phyloP scores from a whole-genome alignment of 2,797 vertebrate genomes.

The Hyperoplus immaculatus region DNA sequence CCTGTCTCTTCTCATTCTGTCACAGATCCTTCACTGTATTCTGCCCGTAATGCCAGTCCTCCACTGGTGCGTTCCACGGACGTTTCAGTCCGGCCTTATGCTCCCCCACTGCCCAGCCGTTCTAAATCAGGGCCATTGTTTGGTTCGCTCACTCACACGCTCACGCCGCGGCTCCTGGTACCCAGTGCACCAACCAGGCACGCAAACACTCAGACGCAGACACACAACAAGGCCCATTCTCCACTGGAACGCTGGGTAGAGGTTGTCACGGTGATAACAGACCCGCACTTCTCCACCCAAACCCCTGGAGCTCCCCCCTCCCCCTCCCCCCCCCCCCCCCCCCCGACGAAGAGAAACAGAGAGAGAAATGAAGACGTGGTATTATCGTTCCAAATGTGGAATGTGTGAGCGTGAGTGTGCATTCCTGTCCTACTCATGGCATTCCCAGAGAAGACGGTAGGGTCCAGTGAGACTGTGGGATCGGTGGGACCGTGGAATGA shows the following conservation, averaged over 20 bases:
- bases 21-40: conserved; percentile 84
- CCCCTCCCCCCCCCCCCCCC: conserved; percentile 16
- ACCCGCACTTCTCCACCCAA: conserved; percentile 58
- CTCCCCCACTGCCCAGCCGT: conserved; percentile 77
- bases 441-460: conserved; percentile 74
- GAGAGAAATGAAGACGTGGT: conserved; percentile 49
- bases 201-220: conserved; percentile 43
- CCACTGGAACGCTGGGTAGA: conserved; percentile 72
- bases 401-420: conserved; percentile 80
- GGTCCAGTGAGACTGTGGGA: conserved; percentile 38
- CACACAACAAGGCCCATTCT: conserved; percentile 80
- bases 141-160: conserved; percentile 63
- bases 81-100: conserved; percentile 80
- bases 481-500: conserved; percentile 45
- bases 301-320: background rate
- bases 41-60: conserved; percentile 83
- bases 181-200: conserved; percentile 69
- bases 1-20: conserved; percentile 71
- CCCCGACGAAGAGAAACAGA: conserved; percentile 38
- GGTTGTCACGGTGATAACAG: conserved; percentile 83
- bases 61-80: conserved; percentile 84
- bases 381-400: conserved; percentile 73
- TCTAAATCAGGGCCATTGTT: conserved; percentile 86
- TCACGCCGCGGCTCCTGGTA: conserved; percentile 79
- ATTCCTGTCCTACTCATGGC: conserved; percentile 79